Percentiles rank a stretch among this genome's conserved stretches.
Evolutionary conservation across 1,140 invertebrate genomes (phyloP).

Genomic region (Panagrolaimus sp.): DNA sequence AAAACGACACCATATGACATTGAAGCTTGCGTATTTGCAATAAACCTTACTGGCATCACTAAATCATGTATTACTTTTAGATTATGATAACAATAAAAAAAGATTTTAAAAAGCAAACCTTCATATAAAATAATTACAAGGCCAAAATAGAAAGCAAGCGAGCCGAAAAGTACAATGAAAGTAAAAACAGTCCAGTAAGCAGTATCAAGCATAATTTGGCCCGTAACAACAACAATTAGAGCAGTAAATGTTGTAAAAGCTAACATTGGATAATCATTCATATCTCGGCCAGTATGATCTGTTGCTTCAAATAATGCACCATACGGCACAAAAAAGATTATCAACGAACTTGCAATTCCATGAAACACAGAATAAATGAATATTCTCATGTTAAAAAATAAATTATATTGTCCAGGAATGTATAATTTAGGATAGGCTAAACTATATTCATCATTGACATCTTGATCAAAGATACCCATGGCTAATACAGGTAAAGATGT

Average conservation of each 20-base stretch:
- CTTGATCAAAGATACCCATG: constrained; percentile 89
- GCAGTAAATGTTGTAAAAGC: constrained; percentile 56
- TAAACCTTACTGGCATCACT: constrained; percentile 25
- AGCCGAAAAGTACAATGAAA: constrained; percentile 95
- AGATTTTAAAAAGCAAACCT: constrained; percentile 27
- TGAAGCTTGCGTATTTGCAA: constrained; percentile 20
- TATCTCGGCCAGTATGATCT: constrained; percentile 41
- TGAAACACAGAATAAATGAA: constrained; percentile 59
- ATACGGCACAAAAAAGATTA: constrained; percentile 92
- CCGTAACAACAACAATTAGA: constrained; percentile 48
- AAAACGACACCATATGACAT: constrained; percentile 47
- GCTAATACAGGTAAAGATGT: constrained; percentile 88
- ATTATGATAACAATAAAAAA: background rate
- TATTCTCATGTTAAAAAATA: constrained; percentile 86
- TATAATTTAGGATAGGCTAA: constrained; percentile 84
- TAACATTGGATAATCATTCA: constrained; percentile 55
- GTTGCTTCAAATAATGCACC: constrained; percentile 64
- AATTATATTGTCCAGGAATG: constrained; percentile 82
- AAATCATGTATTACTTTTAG: background rate
- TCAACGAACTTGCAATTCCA: constrained; percentile 71
- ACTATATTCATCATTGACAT: constrained; percentile 59
- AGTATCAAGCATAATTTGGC: constrained; percentile 75
- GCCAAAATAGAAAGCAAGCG: constrained; percentile 86
- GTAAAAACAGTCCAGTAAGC: constrained; percentile 97
- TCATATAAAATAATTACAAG: constrained; percentile 65